A percentile compares a stretch with the other conserved stretches of the same genome.
Evolutionary conservation across 2,888 invertebrate species (phyloP).

Genomic region (Crossocerus cetratus): DNA sequence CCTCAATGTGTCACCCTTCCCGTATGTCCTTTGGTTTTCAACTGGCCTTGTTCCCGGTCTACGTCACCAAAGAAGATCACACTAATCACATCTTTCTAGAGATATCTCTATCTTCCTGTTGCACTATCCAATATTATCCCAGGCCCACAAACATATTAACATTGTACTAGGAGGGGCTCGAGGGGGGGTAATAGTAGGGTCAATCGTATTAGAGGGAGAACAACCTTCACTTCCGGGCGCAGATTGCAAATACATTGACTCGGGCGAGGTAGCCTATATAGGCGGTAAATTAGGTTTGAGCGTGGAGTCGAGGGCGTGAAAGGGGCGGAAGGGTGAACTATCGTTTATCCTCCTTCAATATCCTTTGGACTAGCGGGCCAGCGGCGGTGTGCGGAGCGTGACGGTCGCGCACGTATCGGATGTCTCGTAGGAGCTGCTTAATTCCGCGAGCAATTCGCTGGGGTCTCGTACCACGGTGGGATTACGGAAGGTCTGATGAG

Average conservation of each 20-base stretch:
- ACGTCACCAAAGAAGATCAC: too few species aligned
- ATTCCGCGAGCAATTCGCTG: conserved; percentile 72
- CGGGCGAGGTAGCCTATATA: background rate
- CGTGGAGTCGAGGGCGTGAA: conserved; percentile 13
- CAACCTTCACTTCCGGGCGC: background rate
- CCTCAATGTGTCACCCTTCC: too few species aligned
- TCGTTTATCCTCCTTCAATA: conserved; percentile 15
- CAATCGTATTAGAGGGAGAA: background rate
- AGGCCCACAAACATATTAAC: too few species aligned
- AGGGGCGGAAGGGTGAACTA: conserved; percentile 15
- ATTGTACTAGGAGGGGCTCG: too few species aligned
- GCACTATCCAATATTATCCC: too few species aligned
- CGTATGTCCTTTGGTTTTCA: too few species aligned
- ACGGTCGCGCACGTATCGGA: conserved; percentile 52
- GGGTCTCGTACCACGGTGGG: conserved; percentile 66
- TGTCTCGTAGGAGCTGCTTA: conserved; percentile 67
- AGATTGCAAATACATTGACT: conserved; percentile 12
- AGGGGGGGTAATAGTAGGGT: too few species aligned
- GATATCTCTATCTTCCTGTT: too few species aligned
- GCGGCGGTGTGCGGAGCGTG: background rate
- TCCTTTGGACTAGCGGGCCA: conserved; percentile 2
- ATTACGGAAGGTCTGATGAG: conserved; percentile 74
- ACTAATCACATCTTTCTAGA: too few species aligned
- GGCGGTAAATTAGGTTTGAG: conserved; percentile 18
- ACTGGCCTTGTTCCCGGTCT: too few species aligned